phyloP scores from a whole-genome alignment of 2,797 vertebrate species.

The Alectoris magna region DNA sequence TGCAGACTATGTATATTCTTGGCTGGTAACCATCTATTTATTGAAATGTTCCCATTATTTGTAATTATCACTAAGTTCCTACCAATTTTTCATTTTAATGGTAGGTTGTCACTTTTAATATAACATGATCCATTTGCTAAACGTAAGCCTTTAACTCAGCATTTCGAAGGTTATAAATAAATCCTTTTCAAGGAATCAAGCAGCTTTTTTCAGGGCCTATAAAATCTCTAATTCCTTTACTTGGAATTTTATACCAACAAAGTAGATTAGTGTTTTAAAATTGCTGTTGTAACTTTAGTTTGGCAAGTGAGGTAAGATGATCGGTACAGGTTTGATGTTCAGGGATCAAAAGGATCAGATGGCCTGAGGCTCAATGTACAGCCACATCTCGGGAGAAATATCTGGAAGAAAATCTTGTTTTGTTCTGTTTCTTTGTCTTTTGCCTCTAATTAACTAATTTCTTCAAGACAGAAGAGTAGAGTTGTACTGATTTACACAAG shows the following conservation, averaged over 20 bases:
- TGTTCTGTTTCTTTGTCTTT: constrained; percentile 1
- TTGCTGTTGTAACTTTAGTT: constrained; percentile 12
- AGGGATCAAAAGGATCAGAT: not conserved
- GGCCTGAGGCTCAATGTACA: not conserved
- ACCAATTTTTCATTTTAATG: constrained; percentile 71
- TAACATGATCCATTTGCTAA: constrained; percentile 62
- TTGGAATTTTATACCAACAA: constrained; percentile 29
- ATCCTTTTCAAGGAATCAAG: constrained; percentile 32
- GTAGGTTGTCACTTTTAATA: constrained; percentile 68
- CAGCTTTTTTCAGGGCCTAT: constrained; percentile 5
- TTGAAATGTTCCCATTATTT: constrained; percentile 69
- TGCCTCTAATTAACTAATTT: not conserved
- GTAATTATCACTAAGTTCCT: constrained; percentile 68
- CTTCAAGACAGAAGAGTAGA: not conserved
- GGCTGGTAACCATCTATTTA: constrained; percentile 55
- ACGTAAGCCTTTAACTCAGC: constrained; percentile 33
- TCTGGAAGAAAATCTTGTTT: not conserved
- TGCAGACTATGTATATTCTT: constrained; percentile 66
- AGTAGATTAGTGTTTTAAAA: constrained; percentile 27
- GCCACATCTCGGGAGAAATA: not conserved
- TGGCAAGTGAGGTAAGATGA: not conserved
- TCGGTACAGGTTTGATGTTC: not conserved
- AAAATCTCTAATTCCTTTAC: constrained; percentile 30
- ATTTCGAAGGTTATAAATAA: constrained; percentile 64
- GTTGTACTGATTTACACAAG: not conserved